Percentiles rank a stretch among this genome's conserved stretches.
Evolutionary conservation across 2,113 vertebrate genomes (phyloP).

Genomic region (Hystrix cristata): DNA sequence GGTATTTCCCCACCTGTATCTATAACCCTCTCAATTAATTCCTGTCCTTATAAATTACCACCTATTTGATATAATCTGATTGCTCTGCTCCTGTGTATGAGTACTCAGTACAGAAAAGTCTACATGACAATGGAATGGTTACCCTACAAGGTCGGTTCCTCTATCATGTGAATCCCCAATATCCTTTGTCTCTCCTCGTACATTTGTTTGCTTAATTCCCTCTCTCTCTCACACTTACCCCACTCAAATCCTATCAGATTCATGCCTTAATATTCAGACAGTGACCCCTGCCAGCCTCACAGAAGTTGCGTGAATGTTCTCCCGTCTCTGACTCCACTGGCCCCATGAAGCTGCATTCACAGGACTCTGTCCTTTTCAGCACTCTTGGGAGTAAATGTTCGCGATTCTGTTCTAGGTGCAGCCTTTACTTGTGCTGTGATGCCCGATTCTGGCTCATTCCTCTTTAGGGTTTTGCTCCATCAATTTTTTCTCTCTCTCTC

Average conservation of each 20-base stretch:
- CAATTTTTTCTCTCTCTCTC: neutral
- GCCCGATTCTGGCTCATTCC: neutral
- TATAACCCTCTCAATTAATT: neutral
- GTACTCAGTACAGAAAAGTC: neutral
- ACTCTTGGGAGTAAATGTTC: neutral
- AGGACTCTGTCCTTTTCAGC: neutral
- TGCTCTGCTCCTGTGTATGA: neutral
- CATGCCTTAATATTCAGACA: neutral
- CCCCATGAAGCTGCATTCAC: neutral
- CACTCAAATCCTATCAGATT: neutral
- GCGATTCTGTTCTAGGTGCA: neutral
- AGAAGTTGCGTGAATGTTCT: neutral
- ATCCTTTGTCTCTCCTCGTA: neutral
- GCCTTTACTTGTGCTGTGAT: neutral
- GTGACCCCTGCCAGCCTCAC: neutral
- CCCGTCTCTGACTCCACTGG: neutral
- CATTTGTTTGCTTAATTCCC: neutral
- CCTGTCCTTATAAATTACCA: neutral
- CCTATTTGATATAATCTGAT: neutral
- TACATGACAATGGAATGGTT: neutral
- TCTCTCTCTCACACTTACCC: neutral
- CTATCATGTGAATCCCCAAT: neutral
- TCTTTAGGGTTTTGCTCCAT: neutral
- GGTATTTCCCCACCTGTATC: neutral
- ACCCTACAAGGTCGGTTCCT: neutral